Base-by-base conservation (phyloP, 2,888 invertebrate species). In the Agrochola lychnidis region DNA sequence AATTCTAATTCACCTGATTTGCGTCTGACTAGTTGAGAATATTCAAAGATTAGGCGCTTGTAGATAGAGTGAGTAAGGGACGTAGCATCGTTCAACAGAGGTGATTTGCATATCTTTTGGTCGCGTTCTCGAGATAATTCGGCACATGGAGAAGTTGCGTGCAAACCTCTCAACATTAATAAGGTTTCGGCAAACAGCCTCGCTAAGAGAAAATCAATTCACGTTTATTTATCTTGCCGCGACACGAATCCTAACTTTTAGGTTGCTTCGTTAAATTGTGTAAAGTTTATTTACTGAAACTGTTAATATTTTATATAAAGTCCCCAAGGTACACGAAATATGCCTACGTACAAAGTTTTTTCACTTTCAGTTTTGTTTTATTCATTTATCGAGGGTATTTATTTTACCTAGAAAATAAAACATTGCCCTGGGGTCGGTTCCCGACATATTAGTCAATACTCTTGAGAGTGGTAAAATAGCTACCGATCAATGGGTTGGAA, bases 41-140 rank as follows among this genome's bases (percentile, higher is more conserved):
- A 88, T 89, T 85, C 86, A 87, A 79, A 87, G 84, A 82, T 76
- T 76, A 77, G 73, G 73, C 66, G 73, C n/a, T 78, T 36, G 61
- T 67, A 67, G 72, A 76, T 74, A 48, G 57, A 73, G 61, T 67
- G 57, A 82, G 66, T 61, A 70, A 63, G 70, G 51, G 61, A 69
- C 76, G 48, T 56, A 64, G 66, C 67, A 75, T 78, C 70, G 40
- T 72, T 73, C 25, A 70, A 80, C 67, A 79, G 75, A 68, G 56
- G 73, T 83, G 78, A 87, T 90, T 90, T 89, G 87, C 89, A 90
- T 90, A 89, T 82, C 79, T 82, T 84, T 84, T 70, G 69, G 66
- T 82, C 59, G 61, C 57, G 73, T 73, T 78, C 70, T 74, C 68
- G 40, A 82, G 70, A 73, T 82, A 69, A 79, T 75, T 70, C 57